Evolutionary conservation across 2,113 vertebrate genomes (phyloP).

Genomic region (Hiodon tergisus): DNA sequence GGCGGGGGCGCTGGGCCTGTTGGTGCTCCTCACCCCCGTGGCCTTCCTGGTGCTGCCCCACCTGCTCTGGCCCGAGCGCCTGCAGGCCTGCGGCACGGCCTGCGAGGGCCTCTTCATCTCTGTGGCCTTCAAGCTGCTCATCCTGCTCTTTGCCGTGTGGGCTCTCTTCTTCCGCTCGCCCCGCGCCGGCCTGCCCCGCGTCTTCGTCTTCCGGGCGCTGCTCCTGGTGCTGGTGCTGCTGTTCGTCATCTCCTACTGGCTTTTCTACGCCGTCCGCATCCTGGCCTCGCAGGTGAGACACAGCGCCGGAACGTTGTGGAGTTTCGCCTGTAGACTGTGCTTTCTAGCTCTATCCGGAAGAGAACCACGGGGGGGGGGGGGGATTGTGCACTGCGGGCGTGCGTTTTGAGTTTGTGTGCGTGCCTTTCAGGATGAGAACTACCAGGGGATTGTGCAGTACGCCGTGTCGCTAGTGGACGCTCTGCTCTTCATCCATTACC

Average conservation of each 20-base stretch:
- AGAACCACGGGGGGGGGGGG: no score
- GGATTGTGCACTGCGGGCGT: background rate
- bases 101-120: constrained; percentile 96
- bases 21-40: constrained; percentile 86
- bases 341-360: no score
- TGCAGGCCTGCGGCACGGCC: constrained; percentile 82
- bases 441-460: constrained; percentile 91
- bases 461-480: constrained; percentile 89
- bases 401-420: background rate
- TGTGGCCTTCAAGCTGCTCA: constrained; percentile 90
- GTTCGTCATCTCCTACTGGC: constrained; percentile 90
- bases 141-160: constrained; percentile 89
- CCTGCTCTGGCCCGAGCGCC: constrained; percentile 72
- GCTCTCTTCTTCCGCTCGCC: constrained; percentile 83
- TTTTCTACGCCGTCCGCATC: constrained; percentile 90
- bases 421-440: constrained; percentile 74
- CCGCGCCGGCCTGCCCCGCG: constrained; percentile 74
- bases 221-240: constrained; percentile 83
- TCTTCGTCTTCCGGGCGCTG: constrained; percentile 82
- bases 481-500: constrained; percentile 89
- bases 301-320: no score
- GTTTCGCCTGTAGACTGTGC: no score
- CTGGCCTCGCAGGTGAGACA: constrained; percentile 67
- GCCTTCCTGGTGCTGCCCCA: constrained; percentile 89
- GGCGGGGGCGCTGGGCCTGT: constrained; percentile 72